These are phyloP conservation scores for Pachyuromys duprasi DNA, from an alignment of 2,797 vertebrate genomes.

Conservation along the genomic window DNA sequence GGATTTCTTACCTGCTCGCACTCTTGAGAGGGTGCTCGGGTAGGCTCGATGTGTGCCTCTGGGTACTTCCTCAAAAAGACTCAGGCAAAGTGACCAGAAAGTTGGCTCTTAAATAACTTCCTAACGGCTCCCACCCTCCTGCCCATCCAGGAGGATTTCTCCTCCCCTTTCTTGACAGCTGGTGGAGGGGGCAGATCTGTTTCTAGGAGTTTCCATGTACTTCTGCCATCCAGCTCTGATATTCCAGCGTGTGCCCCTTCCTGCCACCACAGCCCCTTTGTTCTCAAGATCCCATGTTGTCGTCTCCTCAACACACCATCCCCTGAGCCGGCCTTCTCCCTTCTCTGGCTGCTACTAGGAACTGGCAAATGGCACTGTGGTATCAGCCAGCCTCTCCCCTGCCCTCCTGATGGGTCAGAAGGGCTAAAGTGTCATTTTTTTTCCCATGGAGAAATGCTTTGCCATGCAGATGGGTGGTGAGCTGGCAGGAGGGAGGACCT, in stretches of 20 bases:
- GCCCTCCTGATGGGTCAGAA: background rate
- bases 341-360: background rate
- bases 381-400: background rate
- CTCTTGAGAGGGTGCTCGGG: slow-evolving; percentile 22
- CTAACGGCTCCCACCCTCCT: slow-evolving; percentile 75
- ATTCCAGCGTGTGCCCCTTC: background rate
- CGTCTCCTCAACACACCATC: background rate
- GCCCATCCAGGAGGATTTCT: slow-evolving; percentile 69
- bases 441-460: background rate
- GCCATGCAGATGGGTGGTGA: background rate
- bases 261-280: background rate
- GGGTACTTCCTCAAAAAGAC: slow-evolving; percentile 80
- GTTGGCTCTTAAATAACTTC: slow-evolving; percentile 84
- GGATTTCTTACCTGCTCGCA: slow-evolving; percentile 83
- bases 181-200: background rate
- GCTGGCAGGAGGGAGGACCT: background rate
- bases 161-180: slow-evolving; percentile 72
- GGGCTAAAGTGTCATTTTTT: background rate
- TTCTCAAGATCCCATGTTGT: background rate
- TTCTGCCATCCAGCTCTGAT: background rate
- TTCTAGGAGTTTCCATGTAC: slow-evolving; percentile 32
- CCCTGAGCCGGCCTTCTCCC: no score
- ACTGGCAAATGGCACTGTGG: background rate
- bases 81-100: slow-evolving; percentile 58
- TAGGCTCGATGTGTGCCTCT: slow-evolving; percentile 56